Conservation (phyloP, 2,888 invertebrate species). For the Pammene aurita region DNA sequence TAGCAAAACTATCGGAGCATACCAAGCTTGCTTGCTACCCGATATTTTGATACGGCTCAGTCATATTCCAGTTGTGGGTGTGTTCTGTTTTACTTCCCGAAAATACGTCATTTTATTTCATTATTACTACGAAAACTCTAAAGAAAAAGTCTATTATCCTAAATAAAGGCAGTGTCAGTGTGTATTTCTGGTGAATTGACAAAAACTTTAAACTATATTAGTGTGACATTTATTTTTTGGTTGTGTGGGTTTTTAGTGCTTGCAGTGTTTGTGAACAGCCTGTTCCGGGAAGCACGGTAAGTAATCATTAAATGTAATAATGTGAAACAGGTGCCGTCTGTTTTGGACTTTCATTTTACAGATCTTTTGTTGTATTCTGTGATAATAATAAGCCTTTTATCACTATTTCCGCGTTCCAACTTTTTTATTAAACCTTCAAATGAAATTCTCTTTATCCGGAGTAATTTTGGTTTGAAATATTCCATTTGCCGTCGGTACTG, state of each 20-base stretch:
- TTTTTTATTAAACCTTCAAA: too few relatives aligned
- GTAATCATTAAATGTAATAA: background rate
- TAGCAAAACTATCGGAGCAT: conserved; percentile 46
- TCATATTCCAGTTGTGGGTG: conserved; percentile 34
- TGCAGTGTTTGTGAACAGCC: background rate
- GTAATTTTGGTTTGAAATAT: too few relatives aligned
- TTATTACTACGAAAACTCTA: background rate
- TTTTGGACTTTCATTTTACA: too few relatives aligned
- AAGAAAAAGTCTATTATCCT: background rate
- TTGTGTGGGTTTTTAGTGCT: background rate
- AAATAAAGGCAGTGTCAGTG: too few relatives aligned
- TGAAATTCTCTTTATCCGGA: too few relatives aligned
- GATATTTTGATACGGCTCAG: conserved; percentile 43
- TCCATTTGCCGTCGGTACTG: too few relatives aligned
- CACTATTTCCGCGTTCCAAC: too few relatives aligned
- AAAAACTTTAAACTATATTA: background rate
- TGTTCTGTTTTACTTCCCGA: conserved; percentile 24
- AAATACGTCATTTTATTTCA: background rate
- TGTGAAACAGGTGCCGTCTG: too few relatives aligned
- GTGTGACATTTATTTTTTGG: background rate
- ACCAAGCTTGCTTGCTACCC: conserved; percentile 46
- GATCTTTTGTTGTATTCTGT: too few relatives aligned
- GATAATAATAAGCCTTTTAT: too few relatives aligned
- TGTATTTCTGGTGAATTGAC: background rate
- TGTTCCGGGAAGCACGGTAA: background rate